Evolutionary conservation across 2,888 invertebrate genomes (phyloP), one percentile per base, ranked within the genome.

Genomic region (Sphaerophoria taeniata): DNA sequence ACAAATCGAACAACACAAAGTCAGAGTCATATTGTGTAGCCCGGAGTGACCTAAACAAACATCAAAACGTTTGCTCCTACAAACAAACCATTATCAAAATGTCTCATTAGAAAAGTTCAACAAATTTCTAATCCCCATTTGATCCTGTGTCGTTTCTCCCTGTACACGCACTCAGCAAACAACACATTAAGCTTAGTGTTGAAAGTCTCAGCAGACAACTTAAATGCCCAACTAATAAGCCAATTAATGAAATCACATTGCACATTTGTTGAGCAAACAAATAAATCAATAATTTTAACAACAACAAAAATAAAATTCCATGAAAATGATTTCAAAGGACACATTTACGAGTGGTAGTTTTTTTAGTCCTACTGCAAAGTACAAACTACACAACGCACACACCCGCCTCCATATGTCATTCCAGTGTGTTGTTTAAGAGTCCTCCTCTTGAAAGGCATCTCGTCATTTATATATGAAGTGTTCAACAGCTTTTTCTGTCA

Each of bases 401-500:
- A 12, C 11, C 58, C 11, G 6, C 51, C 16, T 31, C 24, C 58
- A 39, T 24, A 24, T 33, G 60, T 55, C 63, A 63, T 47, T n/a
- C 34, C 73, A 14, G 24, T 55, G 58, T 36, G 70, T 60, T 67
- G 58, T 56, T 39, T 49, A 31, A 43, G 43, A 43, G 43, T 9
- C 24, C 24, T 24, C 24, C 24, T 24, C 24, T 24, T 24, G 55
- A 58, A 34, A 65, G 43, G n/a, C 67, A 72, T 80, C 79, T 79
- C 61, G 75, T 85, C 84, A 76, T 72, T 80, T 76, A 43, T 24
- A 24, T 43, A 85, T 85, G 80, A 80, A 80, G 84, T 85, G 84
- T 70, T 80, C 84, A 85, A 85, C 80, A 79, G 76, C 61, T 85
- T 85, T 84, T 75, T 75, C 75, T 75, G 70, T 79, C 83, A 84